These are phyloP conservation scores for Pseudochirops corinnae DNA, from an alignment of 2,797 vertebrate genomes.

Conservation along the genomic window DNA sequence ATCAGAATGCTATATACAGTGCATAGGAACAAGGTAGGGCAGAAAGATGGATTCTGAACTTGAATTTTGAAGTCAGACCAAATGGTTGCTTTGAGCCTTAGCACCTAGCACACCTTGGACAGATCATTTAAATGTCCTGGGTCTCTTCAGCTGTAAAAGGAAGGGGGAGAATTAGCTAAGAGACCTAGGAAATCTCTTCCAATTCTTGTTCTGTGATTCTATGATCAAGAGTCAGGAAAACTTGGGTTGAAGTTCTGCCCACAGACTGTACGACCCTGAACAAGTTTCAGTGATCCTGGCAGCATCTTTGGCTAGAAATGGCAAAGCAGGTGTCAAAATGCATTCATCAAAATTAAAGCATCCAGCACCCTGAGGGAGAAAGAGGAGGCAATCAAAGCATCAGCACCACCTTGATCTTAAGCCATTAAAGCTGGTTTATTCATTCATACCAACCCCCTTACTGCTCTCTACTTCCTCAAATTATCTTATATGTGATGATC, in stretches of 20 bases:
- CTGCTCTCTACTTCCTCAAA: background rate
- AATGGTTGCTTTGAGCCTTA: background rate
- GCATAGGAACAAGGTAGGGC: background rate
- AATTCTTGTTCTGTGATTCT: background rate
- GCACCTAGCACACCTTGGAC: background rate
- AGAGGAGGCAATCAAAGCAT: background rate
- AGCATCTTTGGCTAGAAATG: background rate
- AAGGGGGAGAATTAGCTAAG: background rate
- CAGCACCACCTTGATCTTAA: background rate
- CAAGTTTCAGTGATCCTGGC: background rate
- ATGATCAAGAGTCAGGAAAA: background rate
- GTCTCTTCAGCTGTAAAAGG: background rate
- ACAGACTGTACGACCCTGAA: background rate
- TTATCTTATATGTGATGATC: background rate
- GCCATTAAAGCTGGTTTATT: background rate
- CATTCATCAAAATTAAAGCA: background rate
- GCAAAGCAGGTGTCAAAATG: background rate
- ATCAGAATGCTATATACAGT: background rate
- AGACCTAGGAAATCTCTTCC: background rate
- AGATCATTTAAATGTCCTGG: background rate
- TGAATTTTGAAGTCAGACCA: background rate
- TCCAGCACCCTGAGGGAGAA: too few species aligned
- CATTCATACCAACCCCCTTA: background rate
- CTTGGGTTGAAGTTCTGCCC: background rate
- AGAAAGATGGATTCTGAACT: background rate